Evolutionary conservation across 2,113 vertebrate genomes (phyloP), one percentile per base, ranked within the genome.

Genomic region (Sturnira hondurensis): DNA sequence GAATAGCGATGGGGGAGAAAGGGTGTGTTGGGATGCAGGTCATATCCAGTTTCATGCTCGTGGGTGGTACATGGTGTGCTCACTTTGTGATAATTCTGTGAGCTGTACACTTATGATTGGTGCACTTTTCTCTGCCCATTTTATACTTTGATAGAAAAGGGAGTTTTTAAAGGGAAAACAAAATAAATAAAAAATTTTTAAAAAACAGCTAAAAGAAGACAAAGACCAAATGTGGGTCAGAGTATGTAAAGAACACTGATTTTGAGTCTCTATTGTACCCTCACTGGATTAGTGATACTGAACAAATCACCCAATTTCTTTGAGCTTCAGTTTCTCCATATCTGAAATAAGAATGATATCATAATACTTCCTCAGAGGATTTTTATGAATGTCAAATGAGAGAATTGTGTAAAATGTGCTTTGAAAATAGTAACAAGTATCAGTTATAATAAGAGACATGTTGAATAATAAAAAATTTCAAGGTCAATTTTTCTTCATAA

Each of bases 281-380:
- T 83, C 82, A 63, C 68, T 77, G 45, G 68, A 77, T 70, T 70
- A 45, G 26, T 31, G 68, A 68, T 38, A 43, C 11, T 65, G 28
- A 94, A 61, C 31, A 88, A 61, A 91, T 85, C 43, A 77, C 36
- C 31, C 67, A 26, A 67, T 77, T 9, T 96, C 43, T 56, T 65
- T 91, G 65, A 91, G 82, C 58, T 67, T 93, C 41, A 50, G 38
- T 88, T 94, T 86, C 73, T 89, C 94, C 70, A 74, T 80, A 61
- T 91, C 63, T 45, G 58, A 92, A 71, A 78, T 41, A 71, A 7
- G 15, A 83, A 83, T 68, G 15, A 71, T 45, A 28, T 45, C 28
- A 41, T 68, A 78, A 74, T 73, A 73, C 41, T 93, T 93, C 54
- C 28, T n/a, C 43, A 67, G 33, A 76, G 70, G 86, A 73, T 52